These are phyloP conservation scores for Tupaia tana DNA, from an alignment of 2,113 vertebrate species.

Conservation along the genomic window DNA sequence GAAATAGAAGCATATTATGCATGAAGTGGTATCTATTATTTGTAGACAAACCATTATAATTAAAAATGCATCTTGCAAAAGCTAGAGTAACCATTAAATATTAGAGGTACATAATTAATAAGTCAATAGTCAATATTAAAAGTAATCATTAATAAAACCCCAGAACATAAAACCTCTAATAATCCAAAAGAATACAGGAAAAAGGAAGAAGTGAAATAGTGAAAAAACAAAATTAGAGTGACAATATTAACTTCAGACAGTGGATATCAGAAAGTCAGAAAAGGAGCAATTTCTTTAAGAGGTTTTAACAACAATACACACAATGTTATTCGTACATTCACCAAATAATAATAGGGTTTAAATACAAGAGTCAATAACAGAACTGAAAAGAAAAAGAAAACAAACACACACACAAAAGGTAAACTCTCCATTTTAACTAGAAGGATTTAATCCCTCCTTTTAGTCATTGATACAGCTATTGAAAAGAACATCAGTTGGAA, in stretches of 20 bases:
- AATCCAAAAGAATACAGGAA: not conserved
- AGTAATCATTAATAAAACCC: too few species aligned
- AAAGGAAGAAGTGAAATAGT: not conserved
- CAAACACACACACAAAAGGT: not conserved
- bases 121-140: not conserved
- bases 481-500: not conserved
- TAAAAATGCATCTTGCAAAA: not conserved
- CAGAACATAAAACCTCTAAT: not conserved
- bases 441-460: not conserved
- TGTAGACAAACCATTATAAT: not conserved
- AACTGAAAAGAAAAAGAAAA: not conserved
- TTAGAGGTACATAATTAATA: not conserved
- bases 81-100: not conserved
- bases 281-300: not conserved
- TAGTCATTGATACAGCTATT: not conserved
- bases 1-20: not conserved
- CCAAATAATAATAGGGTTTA: not conserved
- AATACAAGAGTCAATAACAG: not conserved
- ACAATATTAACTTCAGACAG: not conserved
- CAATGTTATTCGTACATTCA: not conserved
- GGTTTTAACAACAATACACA: not conserved
- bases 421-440: not conserved
- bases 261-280: not conserved
- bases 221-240: not conserved
- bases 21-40: not conserved